Evolutionary conservation across 2,888 invertebrate species (phyloP).

Genomic region (Pocota personata): DNA sequence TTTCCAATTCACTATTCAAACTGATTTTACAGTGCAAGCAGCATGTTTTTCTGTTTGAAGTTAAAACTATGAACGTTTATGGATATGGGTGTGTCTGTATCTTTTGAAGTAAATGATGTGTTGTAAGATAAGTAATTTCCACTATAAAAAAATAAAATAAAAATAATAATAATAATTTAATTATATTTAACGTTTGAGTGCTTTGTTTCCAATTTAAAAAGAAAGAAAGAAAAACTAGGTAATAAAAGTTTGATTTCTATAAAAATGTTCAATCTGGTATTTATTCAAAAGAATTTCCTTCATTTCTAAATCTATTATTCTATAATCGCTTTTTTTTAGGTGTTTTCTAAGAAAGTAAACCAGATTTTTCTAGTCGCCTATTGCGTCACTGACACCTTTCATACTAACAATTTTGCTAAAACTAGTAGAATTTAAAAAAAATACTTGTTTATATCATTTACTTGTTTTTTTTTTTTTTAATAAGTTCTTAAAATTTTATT

Average conservation of each 20-base stretch:
- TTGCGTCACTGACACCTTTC: conserved; percentile 26
- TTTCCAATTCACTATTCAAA: not conserved
- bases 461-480: not conserved
- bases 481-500: conserved; percentile 8
- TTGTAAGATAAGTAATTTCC: conserved; percentile 3
- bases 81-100: conserved; percentile 57
- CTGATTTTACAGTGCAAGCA: conserved; percentile 50
- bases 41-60: conserved; percentile 6
- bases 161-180: not conserved
- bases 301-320: conserved; percentile 44
- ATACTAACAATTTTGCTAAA: conserved; percentile 6
- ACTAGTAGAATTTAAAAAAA: conserved; percentile 23
- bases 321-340: not conserved
- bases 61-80: conserved; percentile 38
- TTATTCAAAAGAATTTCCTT: conserved; percentile 5
- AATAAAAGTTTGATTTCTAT: conserved; percentile 53
- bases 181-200: not conserved
- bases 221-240: conserved; percentile 27
- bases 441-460: not conserved
- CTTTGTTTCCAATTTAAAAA: conserved; percentile 8
- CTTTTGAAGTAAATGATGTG: conserved; percentile 35
- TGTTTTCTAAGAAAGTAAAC: conserved; percentile 20
- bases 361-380: conserved; percentile 31
- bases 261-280: not conserved
- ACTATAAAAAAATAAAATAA: not conserved